Evolutionary conservation across 2,797 vertebrate genomes (phyloP).

Genomic region (Lutra lutra): DNA sequence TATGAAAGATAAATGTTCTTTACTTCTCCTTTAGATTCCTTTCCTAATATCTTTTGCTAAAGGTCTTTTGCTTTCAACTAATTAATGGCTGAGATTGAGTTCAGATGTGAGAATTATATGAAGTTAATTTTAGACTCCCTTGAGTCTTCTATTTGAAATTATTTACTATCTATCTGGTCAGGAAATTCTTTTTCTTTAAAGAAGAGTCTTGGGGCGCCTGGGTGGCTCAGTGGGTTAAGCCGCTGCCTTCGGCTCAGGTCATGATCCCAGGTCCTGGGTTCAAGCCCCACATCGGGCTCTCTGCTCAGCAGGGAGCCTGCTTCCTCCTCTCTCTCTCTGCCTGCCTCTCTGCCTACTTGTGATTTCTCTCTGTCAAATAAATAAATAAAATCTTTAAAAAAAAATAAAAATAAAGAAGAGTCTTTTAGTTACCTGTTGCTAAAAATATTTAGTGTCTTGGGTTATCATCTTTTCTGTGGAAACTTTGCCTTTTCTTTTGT

Average conservation of each 20-base stretch:
- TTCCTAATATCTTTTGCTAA: conserved; percentile 70
- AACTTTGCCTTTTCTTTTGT: conserved; percentile 58
- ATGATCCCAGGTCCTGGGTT: no score
- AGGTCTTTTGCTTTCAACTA: conserved; percentile 74
- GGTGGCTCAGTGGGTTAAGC: no score
- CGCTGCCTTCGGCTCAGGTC: no score
- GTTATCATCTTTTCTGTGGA: conserved; percentile 64
- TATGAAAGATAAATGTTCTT: conserved; percentile 14
- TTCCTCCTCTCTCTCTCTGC: no score
- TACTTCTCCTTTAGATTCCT: conserved; percentile 55
- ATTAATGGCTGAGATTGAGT: conserved; percentile 82
- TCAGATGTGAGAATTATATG: conserved; percentile 77
- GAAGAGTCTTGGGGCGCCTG: not conserved
- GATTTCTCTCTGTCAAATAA: no score
- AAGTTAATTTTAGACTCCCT: conserved; percentile 80
- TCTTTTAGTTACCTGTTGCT: conserved; percentile 47
- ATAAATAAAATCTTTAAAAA: no score
- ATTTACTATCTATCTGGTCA: conserved; percentile 66
- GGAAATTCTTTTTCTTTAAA: conserved; percentile 16
- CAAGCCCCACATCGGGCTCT: no score
- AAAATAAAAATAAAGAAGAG: not conserved
- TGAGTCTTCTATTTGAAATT: conserved; percentile 74
- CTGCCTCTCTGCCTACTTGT: no score
- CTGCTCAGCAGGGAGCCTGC: no score
- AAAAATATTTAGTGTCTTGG: conserved; percentile 64